Base-by-base conservation (phyloP, 2,113 vertebrate genomes). In the Philantomba maxwellii region DNA sequence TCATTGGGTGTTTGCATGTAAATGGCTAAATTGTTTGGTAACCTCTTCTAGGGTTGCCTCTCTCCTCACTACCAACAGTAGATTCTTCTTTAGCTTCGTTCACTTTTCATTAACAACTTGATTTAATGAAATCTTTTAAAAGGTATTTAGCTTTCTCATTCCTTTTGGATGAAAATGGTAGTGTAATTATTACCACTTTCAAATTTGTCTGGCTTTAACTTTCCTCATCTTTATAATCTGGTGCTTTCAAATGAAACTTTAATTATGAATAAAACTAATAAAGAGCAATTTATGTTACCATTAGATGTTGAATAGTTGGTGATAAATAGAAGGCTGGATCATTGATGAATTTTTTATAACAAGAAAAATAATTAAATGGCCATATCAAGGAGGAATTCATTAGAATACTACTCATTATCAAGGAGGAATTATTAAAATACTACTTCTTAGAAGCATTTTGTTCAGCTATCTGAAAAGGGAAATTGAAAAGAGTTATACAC, bases 251-350 rank as follows among this genome's bases (percentile, higher is more conserved):
- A 97, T 96, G 81, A 97, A 96, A 95, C 95, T 95, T 95, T 97
- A 96, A 96, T 97, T 97, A 97, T 88, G 77, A 70, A 96, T 97
- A 93, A 95, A 97, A 97, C 89, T 96, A 97, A 98, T 97, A 96
- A 96, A 95, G 36, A n/a, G 6, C 66, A 87, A 93, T 82, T 96
- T 97, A 93, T 94, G 94, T 95, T 96, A 95, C 60, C 30, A 45
- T 47, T 85, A 60, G 53, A 8, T 87, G 89, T 81, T 0, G 0
- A 91, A 66, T 83, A 45, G 80, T 81, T 93, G 45, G 66, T 80
- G 36, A 96, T 95, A 96, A 92, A 86, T 93, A 85, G 66, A 87
- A 96, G 21, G 17, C 43, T 94, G n/a, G 28, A 87, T 96, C 51
- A 30, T 97, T 97, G 81, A 80, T 86, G 23, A 70, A 93, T 82